Evolutionary conservation across 2,888 invertebrate species (phyloP).

Genomic region (Acanthosepion lycidas): DNA sequence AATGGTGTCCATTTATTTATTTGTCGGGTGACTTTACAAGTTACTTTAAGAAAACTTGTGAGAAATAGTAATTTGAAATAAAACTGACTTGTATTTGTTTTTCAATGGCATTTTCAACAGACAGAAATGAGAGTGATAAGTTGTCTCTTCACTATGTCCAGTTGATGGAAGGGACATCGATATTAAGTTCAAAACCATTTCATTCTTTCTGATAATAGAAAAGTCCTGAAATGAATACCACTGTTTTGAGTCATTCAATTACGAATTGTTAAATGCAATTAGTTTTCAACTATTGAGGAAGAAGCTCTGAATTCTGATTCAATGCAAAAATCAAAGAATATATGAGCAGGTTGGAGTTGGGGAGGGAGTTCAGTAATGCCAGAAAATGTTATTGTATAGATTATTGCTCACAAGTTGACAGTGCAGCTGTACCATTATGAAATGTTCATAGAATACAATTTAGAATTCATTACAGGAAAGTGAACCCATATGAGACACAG

Average conservation of each 20-base stretch:
- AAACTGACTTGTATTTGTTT: not conserved
- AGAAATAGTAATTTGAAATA: not conserved
- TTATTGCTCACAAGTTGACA: not conserved
- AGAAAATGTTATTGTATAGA: not conserved
- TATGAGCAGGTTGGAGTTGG: not conserved
- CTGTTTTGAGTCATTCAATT: conserved; percentile 6
- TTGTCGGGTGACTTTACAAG: not conserved
- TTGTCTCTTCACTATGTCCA: not conserved
- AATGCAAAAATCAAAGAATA: not conserved
- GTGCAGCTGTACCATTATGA: not conserved
- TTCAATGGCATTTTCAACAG: not conserved
- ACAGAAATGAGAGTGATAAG: not conserved
- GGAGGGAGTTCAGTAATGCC: not conserved
- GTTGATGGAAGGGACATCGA: not conserved
- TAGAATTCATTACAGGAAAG: not conserved
- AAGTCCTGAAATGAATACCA: not conserved
- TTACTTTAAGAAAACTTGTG: not conserved
- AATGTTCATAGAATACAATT: not conserved
- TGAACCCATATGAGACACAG: not conserved
- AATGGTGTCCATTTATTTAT: not conserved
- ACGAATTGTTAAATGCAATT: not conserved
- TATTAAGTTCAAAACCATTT: not conserved
- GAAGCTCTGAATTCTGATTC: not conserved
- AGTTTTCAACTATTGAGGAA: not conserved
- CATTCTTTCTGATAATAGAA: not conserved